phyloP scores from a whole-genome alignment of 2,888 invertebrate genomes.

The Drymonia ruficornis region DNA sequence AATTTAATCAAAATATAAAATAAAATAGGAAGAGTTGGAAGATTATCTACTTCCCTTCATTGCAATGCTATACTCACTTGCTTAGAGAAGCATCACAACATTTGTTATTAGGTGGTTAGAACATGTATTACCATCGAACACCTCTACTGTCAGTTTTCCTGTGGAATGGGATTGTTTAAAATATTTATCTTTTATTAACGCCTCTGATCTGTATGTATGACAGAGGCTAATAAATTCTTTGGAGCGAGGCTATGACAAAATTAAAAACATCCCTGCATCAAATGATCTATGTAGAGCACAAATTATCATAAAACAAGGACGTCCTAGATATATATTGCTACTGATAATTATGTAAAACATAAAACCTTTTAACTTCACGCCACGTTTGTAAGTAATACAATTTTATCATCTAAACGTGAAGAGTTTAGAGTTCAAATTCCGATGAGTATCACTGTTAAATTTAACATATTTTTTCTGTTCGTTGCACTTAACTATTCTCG shows the following conservation, averaged over 20 bases:
- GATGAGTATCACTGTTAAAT: not conserved
- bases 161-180: too few relatives aligned
- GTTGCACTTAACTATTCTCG: slow-evolving; percentile 19
- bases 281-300: slow-evolving; percentile 17
- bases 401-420: not conserved
- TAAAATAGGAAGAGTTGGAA: too few relatives aligned
- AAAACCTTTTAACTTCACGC: not conserved
- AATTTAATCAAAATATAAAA: too few relatives aligned
- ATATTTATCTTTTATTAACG: too few relatives aligned
- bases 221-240: too few relatives aligned
- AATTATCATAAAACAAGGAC: slow-evolving; percentile 33
- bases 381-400: not conserved
- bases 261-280: slow-evolving; percentile 15
- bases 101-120: too few relatives aligned
- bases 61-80: too few relatives aligned
- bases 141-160: too few relatives aligned
- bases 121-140: too few relatives aligned
- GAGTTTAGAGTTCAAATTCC: not conserved
- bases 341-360: not conserved
- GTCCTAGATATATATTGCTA: not conserved
- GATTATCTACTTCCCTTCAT: too few relatives aligned
- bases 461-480: not conserved
- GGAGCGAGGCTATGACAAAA: not conserved
- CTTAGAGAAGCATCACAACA: too few relatives aligned
- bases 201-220: not conserved